Evolutionary conservation across 1,140 invertebrate species (phyloP), one percentile per base, ranked within the genome.

Genomic region (Trypoxylus dichotomus): DNA sequence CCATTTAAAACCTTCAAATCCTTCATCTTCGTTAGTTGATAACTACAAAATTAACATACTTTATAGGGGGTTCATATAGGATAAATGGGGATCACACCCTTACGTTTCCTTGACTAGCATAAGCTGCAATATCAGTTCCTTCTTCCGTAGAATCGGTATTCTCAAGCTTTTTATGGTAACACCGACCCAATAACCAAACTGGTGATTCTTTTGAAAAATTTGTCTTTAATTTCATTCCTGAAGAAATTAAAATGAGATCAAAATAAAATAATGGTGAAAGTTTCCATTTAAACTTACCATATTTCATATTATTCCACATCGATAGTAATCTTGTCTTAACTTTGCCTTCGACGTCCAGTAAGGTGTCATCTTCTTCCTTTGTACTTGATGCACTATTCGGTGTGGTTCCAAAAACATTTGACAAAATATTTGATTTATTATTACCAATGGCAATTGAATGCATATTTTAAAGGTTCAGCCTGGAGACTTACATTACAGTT

Each of bases 231-330:
- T 95, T 95, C 82, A 84, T 83, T 10, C 83, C 82, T 84, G 78
- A 71, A 77, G 77, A 74, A 71, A 8, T 47, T 74, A 74, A 63
- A 68, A 21, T 74, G 60, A 68, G 29, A n/a, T 32, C 32, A 60
- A 29, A 78, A 29, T 24, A 29, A 75, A 75, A 1, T 5, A 47
- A 75, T 19, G 19, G 7, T 41, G 19, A 37, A 74, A n/a, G n/a
- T n/a, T n/a, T n/a, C n/a, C n/a, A 41, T 78, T 27, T 63, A 11
- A 13, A 63, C 84, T 84, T 86, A 90, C 94, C 94, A 87, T 96
- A 96, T 90, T 95, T 96, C 72, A 96, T 90, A 86, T 96, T 96
- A 86, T 96, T 95, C 95, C 95, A 96, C 90, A 95, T 93, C 60
- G 94, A 94, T 81, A 94, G 85, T 58, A 96, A 85, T 79, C 93